Evolutionary conservation across 2,113 vertebrate species (phyloP).

Genomic region (Axis porcinus): DNA sequence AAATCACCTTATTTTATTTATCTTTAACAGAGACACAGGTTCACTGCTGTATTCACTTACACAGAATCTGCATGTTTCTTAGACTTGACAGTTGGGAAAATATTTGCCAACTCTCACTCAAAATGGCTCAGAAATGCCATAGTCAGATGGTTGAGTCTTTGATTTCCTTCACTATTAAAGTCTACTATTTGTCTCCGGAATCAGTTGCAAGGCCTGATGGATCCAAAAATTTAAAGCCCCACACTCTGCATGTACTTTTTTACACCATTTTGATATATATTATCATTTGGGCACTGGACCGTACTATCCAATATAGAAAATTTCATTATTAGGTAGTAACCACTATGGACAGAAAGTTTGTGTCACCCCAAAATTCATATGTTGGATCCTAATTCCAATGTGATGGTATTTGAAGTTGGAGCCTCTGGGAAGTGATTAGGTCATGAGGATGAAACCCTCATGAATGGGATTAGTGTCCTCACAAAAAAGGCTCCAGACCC

Average conservation of each 20-base stretch:
- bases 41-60: slow-evolving; percentile 35
- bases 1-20: slow-evolving; percentile 75
- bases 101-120: slow-evolving; percentile 70
- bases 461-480: not conserved
- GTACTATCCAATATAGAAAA: not conserved
- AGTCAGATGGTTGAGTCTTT: slow-evolving; percentile 49
- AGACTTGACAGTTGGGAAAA: slow-evolving; percentile 67
- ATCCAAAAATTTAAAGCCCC: slow-evolving; percentile 6
- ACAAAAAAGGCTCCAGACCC: not conserved
- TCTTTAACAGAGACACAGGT: slow-evolving; percentile 58
- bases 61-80: slow-evolving; percentile 58
- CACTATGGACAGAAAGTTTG: not conserved
- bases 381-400: not conserved
- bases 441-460: not conserved
- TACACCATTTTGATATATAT: not conserved
- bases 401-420: not conserved
- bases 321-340: not conserved
- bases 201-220: not conserved
- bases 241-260: not conserved
- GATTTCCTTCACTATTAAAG: slow-evolving; percentile 37
- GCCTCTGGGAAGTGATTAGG: not conserved
- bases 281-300: not conserved
- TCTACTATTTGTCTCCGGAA: slow-evolving; percentile 25
- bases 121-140: slow-evolving; percentile 33
- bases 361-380: not conserved